These are phyloP conservation scores for Aricia agestis DNA, from an alignment of 1,140 invertebrate species.

Conservation along the genomic window DNA sequence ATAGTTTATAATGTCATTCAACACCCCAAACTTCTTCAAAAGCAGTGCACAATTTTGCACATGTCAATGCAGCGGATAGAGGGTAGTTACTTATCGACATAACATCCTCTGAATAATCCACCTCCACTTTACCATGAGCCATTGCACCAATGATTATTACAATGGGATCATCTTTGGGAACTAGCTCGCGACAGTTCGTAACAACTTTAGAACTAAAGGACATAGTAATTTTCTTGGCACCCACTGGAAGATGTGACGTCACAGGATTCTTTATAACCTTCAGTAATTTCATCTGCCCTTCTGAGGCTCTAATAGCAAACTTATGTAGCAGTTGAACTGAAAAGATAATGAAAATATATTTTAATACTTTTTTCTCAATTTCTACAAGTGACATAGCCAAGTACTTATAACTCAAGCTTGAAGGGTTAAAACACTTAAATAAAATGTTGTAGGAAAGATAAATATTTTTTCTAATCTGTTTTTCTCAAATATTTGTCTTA, in stretches of 20 bases:
- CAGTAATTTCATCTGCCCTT: constrained; percentile 92
- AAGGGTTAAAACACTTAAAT: too few relatives aligned
- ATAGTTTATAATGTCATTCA: constrained; percentile 69
- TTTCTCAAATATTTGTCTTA: too few relatives aligned
- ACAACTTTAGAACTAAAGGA: constrained; percentile 91
- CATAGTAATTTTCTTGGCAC: constrained; percentile 93
- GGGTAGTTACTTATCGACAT: constrained; percentile 97
- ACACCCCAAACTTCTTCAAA: constrained; percentile 98
- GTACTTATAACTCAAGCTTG: too few relatives aligned
- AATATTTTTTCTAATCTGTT: too few relatives aligned
- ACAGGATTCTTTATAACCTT: constrained; percentile 99
- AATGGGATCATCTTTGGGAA: constrained; percentile 89
- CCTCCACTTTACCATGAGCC: constrained; percentile 95
- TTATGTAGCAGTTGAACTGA: constrained; percentile 97
- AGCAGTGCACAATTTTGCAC: constrained; percentile 96
- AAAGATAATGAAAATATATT: constrained; percentile 51
- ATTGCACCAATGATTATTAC: constrained; percentile 97
- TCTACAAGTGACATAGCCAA: too few relatives aligned
- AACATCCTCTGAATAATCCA: constrained; percentile 94
- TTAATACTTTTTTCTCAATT: not conserved
- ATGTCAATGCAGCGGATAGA: constrained; percentile 95
- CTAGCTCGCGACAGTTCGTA: constrained; percentile 86
- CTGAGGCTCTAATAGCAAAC: constrained; percentile 92
- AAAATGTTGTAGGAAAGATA: too few relatives aligned
- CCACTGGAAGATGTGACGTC: constrained; percentile 95